A percentile compares a stretch with the other conserved stretches of the same genome.
Conservation (phyloP, 1,140 invertebrate species). For the Chelonus insularis region DNA sequence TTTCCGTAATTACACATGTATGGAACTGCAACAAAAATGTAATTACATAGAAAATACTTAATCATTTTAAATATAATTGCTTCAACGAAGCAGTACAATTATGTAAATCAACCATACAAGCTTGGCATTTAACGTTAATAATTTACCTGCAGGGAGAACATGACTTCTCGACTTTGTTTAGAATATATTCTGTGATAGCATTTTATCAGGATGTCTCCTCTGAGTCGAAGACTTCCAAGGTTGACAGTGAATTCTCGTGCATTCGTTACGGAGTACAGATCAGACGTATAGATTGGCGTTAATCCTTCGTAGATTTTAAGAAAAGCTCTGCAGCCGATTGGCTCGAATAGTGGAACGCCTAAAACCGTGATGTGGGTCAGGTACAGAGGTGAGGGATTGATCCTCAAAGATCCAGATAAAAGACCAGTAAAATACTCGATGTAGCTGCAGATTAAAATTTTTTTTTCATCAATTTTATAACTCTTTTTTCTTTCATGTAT, state of each 20-base stretch:
- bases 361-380: conserved; percentile 85
- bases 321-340: conserved; percentile 76
- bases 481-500: no score
- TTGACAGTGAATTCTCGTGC: conserved; percentile 71
- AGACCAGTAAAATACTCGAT: conserved; percentile 88
- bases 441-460: conserved; percentile 67
- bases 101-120: no score
- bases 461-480: not conserved
- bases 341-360: conserved; percentile 78
- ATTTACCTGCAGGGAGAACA: conserved; percentile 57
- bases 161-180: conserved; percentile 55
- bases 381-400: conserved; percentile 84
- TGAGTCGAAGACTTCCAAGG: conserved; percentile 72
- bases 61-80: not conserved
- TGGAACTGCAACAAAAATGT: conserved; percentile 73
- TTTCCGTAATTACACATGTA: conserved; percentile 85
- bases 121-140: not conserved
- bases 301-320: conserved; percentile 84
- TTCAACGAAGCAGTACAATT: no score
- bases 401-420: conserved; percentile 81
- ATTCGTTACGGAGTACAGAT: conserved; percentile 58
- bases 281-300: conserved; percentile 84
- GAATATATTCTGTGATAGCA: conserved; percentile 75
- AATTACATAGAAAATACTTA: not conserved
- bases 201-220: conserved; percentile 88